Base-by-base conservation (phyloP, 2,888 invertebrate species). In the Argyresthia goedartella region DNA sequence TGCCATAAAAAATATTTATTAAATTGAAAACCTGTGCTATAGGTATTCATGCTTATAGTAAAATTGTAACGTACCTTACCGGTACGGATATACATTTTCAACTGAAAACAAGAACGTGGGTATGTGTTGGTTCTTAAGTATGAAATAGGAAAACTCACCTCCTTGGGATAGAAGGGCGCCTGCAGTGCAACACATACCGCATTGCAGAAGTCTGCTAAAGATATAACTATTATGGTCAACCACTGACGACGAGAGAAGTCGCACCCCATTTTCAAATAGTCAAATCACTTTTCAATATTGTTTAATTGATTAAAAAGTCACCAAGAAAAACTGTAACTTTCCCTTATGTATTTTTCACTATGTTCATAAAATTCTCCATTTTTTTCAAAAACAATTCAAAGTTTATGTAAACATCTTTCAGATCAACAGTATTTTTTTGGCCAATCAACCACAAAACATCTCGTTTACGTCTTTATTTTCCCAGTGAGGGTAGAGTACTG, bases 91-190 rank as follows among this genome's bases (percentile, higher is more conserved):
- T n/a, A n/a, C n/a, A n/a, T n/a, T n/a, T n/a, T n/a, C n/a, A 25
- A 25, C 25, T 25, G 2, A 25, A 25, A 25, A 25, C 25, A 25
- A 25, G 25, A 25, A 25, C 25, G 2, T 25, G 25, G 6, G n/a
- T n/a, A 25, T 25, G 25, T 25, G 2, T 25, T 25, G 25, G 6
- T 4, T 6, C 25, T 25, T 4, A 25, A 52, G 13, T 44, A 16
- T 15, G 25, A 16, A 4, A 16, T 16, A 16, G 13, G 3, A n/a
- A 39, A 55, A 69, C 90, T 85, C 78, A 94, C 94, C 90, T 95
- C 95, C 66, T 90, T 88, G 0, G 95, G 95, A 71, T 95, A 95
- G 74, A 95, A 95, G 0, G 95, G 95, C 1, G 95, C 95, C 68
- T 95, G 95, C 1, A 95, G 76, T 0, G 95, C 94, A 1, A 95